These are phyloP conservation scores for Australoheros facetus DNA, from an alignment of 2,797 vertebrate species.

Conservation along the genomic window DNA sequence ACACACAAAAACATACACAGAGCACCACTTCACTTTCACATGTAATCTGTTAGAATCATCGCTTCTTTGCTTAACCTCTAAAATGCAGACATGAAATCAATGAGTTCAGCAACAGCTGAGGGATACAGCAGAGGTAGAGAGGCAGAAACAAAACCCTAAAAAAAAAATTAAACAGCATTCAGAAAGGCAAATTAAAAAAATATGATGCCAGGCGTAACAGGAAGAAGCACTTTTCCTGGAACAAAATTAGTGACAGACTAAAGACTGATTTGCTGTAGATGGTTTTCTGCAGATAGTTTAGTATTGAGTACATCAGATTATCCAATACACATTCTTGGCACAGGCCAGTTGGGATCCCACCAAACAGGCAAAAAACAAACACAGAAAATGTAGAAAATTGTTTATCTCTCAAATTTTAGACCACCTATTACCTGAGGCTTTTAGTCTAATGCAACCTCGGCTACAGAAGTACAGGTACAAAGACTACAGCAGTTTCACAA, in stretches of 20 bases:
- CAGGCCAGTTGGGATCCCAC: neutral
- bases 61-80: constrained; percentile 10
- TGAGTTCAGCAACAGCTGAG: neutral
- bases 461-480: no score
- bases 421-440: no score
- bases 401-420: neutral
- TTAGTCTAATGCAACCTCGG: no score
- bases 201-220: neutral
- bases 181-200: neutral
- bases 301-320: neutral
- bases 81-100: neutral
- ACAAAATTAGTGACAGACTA: neutral
- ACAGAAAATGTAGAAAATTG: neutral
- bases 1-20: neutral
- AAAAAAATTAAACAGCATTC: neutral
- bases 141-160: neutral
- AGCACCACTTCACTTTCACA: neutral
- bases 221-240: neutral
- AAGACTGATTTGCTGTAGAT: neutral
- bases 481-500: no score
- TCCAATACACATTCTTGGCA: neutral
- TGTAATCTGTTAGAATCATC: constrained; percentile 23
- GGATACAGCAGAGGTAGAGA: neutral
- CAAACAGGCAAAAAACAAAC: neutral
- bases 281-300: neutral